Evolutionary conservation across 1,140 invertebrate genomes (phyloP).

Genomic region (Drosophila nebulosa): DNA sequence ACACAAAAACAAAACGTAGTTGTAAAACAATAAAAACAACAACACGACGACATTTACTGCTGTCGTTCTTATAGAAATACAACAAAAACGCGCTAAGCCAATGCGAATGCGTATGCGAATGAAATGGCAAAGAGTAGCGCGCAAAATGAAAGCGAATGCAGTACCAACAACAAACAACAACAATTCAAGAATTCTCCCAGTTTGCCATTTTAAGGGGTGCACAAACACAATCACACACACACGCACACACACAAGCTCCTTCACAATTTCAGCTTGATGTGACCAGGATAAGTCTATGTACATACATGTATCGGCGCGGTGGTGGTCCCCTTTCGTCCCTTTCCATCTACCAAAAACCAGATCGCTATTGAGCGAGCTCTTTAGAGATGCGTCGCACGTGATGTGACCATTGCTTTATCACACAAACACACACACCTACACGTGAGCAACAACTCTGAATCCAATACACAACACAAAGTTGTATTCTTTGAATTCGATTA

Average conservation of each 20-base stretch:
- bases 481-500: background rate
- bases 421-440: background rate
- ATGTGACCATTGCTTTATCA: background rate
- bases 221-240: constrained; percentile 16
- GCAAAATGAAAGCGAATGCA: constrained; percentile 40
- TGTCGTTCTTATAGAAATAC: constrained; percentile 6
- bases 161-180: constrained; percentile 13
- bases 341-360: constrained; percentile 39
- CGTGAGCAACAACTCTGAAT: background rate
- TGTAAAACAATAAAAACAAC: constrained; percentile 1
- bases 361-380: constrained; percentile 16
- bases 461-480: background rate
- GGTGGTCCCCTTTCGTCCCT: background rate
- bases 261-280: constrained; percentile 8
- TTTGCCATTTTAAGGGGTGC: constrained; percentile 36
- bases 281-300: constrained; percentile 26
- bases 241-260: constrained; percentile 1
- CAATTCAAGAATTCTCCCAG: background rate
- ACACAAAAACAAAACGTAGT: background rate
- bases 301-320: background rate
- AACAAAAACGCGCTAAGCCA: constrained; percentile 18
- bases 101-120: constrained; percentile 1
- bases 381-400: background rate
- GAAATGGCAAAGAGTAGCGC: constrained; percentile 17
- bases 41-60: constrained; percentile 13